Percentiles rank a stretch among this genome's conserved stretches.
Conservation (phyloP, 2,797 vertebrate genomes). For the Myoxocephalus aenaeus region DNA sequence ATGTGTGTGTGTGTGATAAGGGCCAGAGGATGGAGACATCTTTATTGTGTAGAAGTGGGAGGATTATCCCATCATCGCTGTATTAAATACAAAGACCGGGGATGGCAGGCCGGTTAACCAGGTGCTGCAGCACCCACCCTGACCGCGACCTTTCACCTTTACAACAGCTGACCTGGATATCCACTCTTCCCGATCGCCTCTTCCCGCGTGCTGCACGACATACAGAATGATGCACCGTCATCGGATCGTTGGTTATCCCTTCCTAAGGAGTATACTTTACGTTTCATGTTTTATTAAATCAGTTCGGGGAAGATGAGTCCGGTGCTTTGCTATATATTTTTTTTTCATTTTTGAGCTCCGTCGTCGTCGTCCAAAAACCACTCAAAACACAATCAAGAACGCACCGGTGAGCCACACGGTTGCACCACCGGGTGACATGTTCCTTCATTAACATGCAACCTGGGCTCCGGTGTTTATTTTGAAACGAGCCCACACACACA, state of each 20-base stretch:
- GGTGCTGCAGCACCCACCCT: slow-evolving; percentile 56
- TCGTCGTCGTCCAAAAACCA: too few species aligned
- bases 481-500: neutral
- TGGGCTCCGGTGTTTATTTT: neutral
- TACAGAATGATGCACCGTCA: neutral
- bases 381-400: too few species aligned
- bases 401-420: neutral
- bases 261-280: neutral
- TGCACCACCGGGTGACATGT: neutral
- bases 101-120: slow-evolving; percentile 63
- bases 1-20: slow-evolving; percentile 75
- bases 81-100: slow-evolving; percentile 76
- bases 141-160: slow-evolving; percentile 61
- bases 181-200: slow-evolving; percentile 14
- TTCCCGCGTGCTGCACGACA: neutral
- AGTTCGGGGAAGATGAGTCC: neutral
- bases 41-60: slow-evolving; percentile 75
- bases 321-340: neutral
- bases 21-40: slow-evolving; percentile 75
- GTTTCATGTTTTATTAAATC: neutral
- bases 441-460: neutral
- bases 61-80: slow-evolving; percentile 78
- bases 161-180: slow-evolving; percentile 44
- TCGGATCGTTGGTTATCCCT: neutral
- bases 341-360: too few species aligned